Conservation (phyloP, 1,140 invertebrate genomes). For the Daktulosphaira vitifoliae region DNA sequence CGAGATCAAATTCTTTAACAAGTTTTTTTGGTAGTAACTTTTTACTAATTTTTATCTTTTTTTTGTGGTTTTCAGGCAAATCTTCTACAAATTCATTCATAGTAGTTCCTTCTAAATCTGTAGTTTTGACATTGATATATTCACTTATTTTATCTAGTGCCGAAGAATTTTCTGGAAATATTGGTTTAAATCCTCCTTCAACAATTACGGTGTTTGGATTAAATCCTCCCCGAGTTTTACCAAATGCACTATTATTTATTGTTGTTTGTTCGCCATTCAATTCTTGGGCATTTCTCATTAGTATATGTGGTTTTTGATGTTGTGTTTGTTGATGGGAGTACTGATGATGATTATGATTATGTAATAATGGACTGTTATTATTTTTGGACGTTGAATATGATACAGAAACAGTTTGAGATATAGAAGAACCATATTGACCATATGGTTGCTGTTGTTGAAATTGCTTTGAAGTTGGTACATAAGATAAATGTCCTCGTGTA, state of each 20-base stretch:
- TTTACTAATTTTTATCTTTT: conserved; percentile 13
- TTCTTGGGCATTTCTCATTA: too few species aligned
- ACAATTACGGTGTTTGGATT: conserved; percentile 68
- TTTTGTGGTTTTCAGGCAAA: background rate
- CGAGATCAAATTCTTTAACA: too few species aligned
- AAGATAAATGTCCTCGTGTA: background rate
- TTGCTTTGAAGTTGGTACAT: background rate
- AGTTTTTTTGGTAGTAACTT: conserved; percentile 16
- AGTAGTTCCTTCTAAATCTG: background rate
- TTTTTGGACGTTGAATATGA: conserved; percentile 34
- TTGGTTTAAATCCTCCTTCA: conserved; percentile 73
- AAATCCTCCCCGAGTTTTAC: conserved; percentile 50
- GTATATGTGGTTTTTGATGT: background rate
- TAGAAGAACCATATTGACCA: background rate
- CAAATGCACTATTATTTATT: background rate
- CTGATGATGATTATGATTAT: background rate
- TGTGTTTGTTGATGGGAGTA: background rate
- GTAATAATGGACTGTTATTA: background rate
- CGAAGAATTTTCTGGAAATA: conserved; percentile 46
- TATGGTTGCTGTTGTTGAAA: background rate
- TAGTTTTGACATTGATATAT: too few species aligned
- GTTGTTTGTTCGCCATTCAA: too few species aligned
- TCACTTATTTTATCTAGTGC: too few species aligned
- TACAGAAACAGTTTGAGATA: conserved; percentile 33
- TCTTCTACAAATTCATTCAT: background rate